Base-by-base conservation (phyloP, 1,140 invertebrate species). In the Atta colombica region DNA sequence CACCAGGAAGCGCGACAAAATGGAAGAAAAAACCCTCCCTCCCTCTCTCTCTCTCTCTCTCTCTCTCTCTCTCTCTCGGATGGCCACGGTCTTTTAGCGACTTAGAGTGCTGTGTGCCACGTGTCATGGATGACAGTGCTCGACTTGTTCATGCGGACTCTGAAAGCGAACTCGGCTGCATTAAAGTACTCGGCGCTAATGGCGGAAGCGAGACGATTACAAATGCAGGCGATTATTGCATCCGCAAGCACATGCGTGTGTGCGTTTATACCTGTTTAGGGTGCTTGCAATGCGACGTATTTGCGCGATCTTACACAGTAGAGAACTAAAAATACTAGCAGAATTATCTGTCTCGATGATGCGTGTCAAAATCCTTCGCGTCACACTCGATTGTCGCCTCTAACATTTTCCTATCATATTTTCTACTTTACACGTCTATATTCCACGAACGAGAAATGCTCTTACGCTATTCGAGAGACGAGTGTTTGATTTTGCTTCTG, bases 201-300 rank as follows among this genome's bases (percentile, higher is more conserved):
- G 82, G 74, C 74, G 74, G 82, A 85, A 85, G 74, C 82, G 82
- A 85, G 51, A 85, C 74, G 74, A 85, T 85, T 85, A 78, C 82
- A 55, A 78, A 85, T 78, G 45, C 71, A 63, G 53, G 25, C 69
- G 80, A 74, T 84, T 84, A 84, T 74, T 45, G 39, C 55, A 31
- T 60, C n/a, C 16, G 6, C 5, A 18, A 21, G 60, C 14, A 16
- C 55, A 6, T 14, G 8, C 4, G 74, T 61, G 55, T 39, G 21
- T 51, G 49, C 49, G 14, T 51, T 39, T 55, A 6, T 49, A 16
- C 2, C 55, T 61, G 55, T 39, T 21, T 25, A 16, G 58, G 35
- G 10, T 49, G 3, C 1, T 39, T n/a, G 63, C 49, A 14, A 69
- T 1, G 63, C 8, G 28, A 31, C 45, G 51, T 55, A 28, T 71